These are phyloP conservation scores for Tetragnatha montana DNA, from an alignment of 2,888 invertebrate genomes.

Conservation along the genomic window DNA sequence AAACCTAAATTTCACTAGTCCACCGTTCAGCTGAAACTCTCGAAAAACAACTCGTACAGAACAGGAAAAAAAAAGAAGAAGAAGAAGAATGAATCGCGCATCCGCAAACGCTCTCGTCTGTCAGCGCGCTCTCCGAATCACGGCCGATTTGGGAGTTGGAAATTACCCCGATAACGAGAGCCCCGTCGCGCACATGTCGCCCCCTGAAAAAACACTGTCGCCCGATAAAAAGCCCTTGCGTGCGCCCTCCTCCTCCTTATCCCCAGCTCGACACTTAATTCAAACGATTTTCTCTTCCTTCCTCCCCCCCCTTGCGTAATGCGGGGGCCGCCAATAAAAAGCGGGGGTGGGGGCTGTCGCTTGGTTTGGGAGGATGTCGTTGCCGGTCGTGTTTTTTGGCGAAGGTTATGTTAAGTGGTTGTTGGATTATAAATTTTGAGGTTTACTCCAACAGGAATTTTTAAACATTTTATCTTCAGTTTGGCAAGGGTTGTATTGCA, in stretches of 20 bases:
- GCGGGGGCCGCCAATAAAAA: no score
- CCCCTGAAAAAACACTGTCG: constrained; percentile 13
- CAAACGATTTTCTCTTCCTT: constrained; percentile 53
- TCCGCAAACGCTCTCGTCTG: constrained; percentile 15
- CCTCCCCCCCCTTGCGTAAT: not conserved
- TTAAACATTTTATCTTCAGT: no score
- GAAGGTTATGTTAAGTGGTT: no score
- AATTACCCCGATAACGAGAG: constrained; percentile 69
- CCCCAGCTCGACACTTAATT: constrained; percentile 53
- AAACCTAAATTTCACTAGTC: not conserved
- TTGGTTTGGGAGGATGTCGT: no score
- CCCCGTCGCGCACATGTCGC: constrained; percentile 31
- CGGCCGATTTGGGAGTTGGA: constrained; percentile 68
- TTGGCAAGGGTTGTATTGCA: no score
- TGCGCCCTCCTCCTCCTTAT: not conserved
- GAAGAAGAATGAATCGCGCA: no score
- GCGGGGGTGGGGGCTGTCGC: no score
- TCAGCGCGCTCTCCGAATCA: constrained; percentile 64
- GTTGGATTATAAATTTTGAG: no score
- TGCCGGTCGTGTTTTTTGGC: no score
- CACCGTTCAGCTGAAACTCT: not conserved
- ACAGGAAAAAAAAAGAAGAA: no score
- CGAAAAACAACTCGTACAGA: not conserved
- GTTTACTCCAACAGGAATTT: no score
- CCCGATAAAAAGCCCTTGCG: constrained; percentile 50